Evolutionary conservation across 2,888 invertebrate species (phyloP).

Genomic region (Orchesellides sinensis): DNA sequence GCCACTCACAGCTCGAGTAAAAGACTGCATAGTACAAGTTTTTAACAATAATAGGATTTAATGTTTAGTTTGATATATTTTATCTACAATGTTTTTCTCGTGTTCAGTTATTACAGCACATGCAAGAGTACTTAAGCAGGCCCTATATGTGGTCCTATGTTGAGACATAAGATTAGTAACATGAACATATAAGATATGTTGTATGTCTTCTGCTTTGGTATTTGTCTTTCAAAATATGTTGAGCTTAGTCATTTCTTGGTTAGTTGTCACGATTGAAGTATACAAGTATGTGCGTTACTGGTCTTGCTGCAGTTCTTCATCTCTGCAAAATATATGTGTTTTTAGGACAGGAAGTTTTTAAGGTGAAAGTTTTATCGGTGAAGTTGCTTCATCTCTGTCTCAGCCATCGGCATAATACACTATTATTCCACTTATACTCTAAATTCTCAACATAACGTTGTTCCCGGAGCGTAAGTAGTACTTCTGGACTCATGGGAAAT

Average conservation of each 20-base stretch:
- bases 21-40: not conserved
- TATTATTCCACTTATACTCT: not conserved
- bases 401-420: not conserved
- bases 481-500: not conserved
- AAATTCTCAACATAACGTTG: not conserved
- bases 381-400: constrained; percentile 14
- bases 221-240: constrained; percentile 14
- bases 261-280: not conserved
- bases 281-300: constrained; percentile 1
- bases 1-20: not conserved
- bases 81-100: not conserved
- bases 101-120: not conserved
- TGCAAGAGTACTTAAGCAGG: constrained; percentile 44
- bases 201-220: not conserved
- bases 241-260: constrained; percentile 34
- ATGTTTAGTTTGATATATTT: not conserved
- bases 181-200: not conserved
- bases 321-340: constrained; percentile 16
- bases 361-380: constrained; percentile 43
- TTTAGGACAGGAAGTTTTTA: constrained; percentile 10
- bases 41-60: not conserved
- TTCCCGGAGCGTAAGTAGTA: not conserved
- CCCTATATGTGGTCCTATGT: not conserved
- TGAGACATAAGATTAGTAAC: no score
- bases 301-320: not conserved